Conservation (phyloP, 2,888 invertebrate species). For the Agrochola circellaris region DNA sequence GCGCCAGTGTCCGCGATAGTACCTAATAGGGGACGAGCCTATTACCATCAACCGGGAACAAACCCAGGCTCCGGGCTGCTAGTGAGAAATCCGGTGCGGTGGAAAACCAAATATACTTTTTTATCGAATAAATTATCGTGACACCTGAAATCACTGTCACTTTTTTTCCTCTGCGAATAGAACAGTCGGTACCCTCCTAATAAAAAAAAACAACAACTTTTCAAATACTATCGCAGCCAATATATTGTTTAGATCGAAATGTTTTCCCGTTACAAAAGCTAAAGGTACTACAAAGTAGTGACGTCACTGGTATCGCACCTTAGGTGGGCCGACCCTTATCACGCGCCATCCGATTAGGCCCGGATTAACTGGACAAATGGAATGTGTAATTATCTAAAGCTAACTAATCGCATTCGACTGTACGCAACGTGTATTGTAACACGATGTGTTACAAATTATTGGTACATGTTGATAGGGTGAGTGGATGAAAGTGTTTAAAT, state of each 20-base stretch:
- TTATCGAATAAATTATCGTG: too few species aligned
- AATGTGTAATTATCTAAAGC: slow-evolving; percentile 88
- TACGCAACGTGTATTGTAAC: slow-evolving; percentile 60
- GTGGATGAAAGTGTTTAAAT: background rate
- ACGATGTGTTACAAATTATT: slow-evolving; percentile 43
- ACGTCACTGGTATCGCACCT: slow-evolving; percentile 66
- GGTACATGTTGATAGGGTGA: slow-evolving; percentile 9
- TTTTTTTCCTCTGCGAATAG: background rate
- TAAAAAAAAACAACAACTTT: background rate
- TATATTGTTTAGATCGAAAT: background rate
- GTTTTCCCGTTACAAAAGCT: slow-evolving; percentile 5
- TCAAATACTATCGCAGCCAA: background rate
- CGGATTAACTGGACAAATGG: slow-evolving; percentile 88
- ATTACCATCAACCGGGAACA: background rate
- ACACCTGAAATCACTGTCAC: background rate
- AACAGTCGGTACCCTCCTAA: background rate
- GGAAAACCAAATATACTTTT: too few species aligned
- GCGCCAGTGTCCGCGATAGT: too few species aligned
- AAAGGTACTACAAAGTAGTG: slow-evolving; percentile 47
- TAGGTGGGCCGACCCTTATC: slow-evolving; percentile 84
- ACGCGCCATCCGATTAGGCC: slow-evolving; percentile 83
- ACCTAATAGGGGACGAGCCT: background rate
- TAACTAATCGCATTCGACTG: slow-evolving; percentile 80
- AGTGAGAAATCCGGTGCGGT: background rate
- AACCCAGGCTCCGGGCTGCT: background rate